These are phyloP conservation scores for Novumbra hubbsi DNA, from an alignment of 2,797 vertebrate genomes.

Conservation along the genomic window DNA sequence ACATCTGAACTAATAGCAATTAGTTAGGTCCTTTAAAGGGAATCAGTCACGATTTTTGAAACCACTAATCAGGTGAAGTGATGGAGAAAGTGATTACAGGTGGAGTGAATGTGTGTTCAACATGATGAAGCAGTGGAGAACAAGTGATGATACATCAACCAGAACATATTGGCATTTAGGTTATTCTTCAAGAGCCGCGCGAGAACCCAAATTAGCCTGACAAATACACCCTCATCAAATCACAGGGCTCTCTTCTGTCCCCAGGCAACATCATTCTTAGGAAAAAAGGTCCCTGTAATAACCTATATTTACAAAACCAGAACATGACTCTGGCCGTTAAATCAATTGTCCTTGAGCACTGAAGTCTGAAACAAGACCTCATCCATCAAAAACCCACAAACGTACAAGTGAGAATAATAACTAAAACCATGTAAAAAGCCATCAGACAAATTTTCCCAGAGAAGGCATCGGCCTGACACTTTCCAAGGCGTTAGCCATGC, in stretches of 20 bases:
- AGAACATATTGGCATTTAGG: conserved; percentile 51
- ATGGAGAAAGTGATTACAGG: not conserved
- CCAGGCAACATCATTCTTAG: conserved; percentile 41
- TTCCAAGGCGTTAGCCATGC: conserved; percentile 19
- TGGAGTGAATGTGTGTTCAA: conserved; percentile 47
- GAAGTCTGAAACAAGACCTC: conserved; percentile 32
- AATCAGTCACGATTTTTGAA: not conserved
- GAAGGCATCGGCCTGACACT: conserved; percentile 29
- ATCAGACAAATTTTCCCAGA: conserved; percentile 35
- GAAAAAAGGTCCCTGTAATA: conserved; percentile 52
- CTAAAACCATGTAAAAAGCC: conserved; percentile 22
- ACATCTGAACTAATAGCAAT: not conserved
- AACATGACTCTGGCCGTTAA: conserved; percentile 33
- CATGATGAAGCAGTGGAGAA: conserved; percentile 54
- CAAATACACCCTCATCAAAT: conserved; percentile 51
- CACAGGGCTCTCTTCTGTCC: conserved; percentile 50
- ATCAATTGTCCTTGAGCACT: conserved; percentile 32
- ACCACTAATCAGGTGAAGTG: not conserved
- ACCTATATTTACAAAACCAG: conserved; percentile 33
- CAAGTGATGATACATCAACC: conserved; percentile 63
- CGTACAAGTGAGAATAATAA: conserved; percentile 25
- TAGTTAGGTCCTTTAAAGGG: not conserved
- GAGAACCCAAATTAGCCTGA: conserved; percentile 57
- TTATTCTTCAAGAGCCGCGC: conserved; percentile 51
- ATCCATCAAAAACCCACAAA: conserved; percentile 46